Percentiles rank a stretch among this genome's conserved stretches.
These are phyloP conservation scores for Heteromurus nitidus DNA, from an alignment of 2,888 invertebrate species.

Conservation along the genomic window DNA sequence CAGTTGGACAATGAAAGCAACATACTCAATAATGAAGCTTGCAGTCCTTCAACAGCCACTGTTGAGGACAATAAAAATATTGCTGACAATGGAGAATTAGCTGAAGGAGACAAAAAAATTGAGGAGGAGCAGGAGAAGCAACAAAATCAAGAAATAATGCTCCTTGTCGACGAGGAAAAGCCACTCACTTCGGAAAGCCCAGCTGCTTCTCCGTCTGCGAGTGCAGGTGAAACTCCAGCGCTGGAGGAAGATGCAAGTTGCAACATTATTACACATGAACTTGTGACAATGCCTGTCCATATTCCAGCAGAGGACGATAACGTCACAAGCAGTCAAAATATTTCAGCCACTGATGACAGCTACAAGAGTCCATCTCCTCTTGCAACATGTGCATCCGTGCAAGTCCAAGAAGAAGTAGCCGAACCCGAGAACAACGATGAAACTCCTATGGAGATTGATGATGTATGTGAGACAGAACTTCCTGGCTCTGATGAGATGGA, in stretches of 20 bases:
- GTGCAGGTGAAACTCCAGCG: background rate
- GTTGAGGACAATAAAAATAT: constrained; percentile 52
- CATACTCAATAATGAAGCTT: constrained; percentile 29
- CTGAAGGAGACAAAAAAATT: constrained; percentile 53
- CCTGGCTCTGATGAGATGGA: background rate
- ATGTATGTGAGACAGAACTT: background rate
- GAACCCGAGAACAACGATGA: constrained; percentile 8
- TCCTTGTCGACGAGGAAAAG: constrained; percentile 11
- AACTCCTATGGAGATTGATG: constrained; percentile 51
- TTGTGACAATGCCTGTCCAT: constrained; percentile 10
- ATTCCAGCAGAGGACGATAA: constrained; percentile 48
- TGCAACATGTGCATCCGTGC: background rate
- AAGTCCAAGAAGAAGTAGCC: background rate
- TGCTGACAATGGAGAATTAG: constrained; percentile 46
- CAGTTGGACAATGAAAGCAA: constrained; percentile 44
- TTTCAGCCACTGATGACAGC: constrained; percentile 43
- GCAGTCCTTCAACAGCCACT: constrained; percentile 9
- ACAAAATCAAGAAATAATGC: constrained; percentile 27
- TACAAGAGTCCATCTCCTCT: background rate
- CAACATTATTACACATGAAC: background rate
- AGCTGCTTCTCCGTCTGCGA: background rate
- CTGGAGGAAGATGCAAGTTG: constrained; percentile 22
- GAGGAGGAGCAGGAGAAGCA: constrained; percentile 52
- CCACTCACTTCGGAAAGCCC: background rate
- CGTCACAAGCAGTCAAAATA: constrained; percentile 35